Conservation (phyloP, 2,113 vertebrate species). For the Pelodiscus sinensis region DNA sequence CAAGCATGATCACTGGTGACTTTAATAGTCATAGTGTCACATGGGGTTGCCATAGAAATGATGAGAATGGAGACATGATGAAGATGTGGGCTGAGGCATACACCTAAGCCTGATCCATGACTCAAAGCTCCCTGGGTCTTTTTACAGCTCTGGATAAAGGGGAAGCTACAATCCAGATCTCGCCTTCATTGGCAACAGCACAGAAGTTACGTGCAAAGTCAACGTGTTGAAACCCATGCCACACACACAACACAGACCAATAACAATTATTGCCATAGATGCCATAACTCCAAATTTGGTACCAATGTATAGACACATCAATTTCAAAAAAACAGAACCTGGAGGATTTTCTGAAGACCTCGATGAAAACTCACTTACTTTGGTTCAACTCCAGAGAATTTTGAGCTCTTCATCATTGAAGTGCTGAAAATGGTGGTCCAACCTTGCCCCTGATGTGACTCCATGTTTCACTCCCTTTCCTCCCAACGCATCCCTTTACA, state of each 20-base stretch:
- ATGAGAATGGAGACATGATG: neutral
- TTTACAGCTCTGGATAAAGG: neutral
- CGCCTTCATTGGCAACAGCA: neutral
- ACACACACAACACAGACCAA: neutral
- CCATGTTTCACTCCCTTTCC: fast-evolving
- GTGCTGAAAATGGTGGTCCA: neutral
- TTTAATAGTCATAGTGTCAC: neutral
- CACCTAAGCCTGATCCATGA: neutral
- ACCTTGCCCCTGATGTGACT: neutral
- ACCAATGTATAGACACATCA: neutral
- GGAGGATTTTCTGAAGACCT: neutral
- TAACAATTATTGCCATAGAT: neutral
- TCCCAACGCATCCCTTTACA: neutral
- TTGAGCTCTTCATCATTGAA: neutral
- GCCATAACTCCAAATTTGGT: neutral
- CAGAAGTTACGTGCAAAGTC: neutral
- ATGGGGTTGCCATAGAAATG: neutral
- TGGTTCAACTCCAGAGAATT: neutral
- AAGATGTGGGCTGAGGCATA: neutral
- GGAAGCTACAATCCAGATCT: neutral
- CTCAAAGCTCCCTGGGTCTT: neutral
- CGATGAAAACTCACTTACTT: neutral
- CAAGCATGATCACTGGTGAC: neutral
- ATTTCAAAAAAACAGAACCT: neutral
- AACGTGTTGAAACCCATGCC: neutral